Conservation (phyloP, 2,888 invertebrate genomes). For the Aproaerema taeniolella region DNA sequence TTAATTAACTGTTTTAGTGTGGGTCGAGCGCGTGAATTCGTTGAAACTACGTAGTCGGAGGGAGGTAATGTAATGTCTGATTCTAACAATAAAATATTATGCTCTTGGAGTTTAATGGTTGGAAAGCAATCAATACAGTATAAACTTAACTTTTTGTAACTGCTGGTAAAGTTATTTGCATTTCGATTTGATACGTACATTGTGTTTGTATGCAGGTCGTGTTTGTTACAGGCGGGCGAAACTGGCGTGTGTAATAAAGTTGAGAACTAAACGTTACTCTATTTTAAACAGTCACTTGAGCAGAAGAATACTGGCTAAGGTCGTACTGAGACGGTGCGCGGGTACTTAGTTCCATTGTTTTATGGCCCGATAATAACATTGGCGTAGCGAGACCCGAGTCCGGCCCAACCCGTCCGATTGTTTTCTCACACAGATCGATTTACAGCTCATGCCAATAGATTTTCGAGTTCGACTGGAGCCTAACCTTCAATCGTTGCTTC, state of each 20-base stretch:
- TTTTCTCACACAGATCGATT: conserved; percentile 55
- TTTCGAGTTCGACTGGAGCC: conserved; percentile 25
- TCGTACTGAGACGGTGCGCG: conserved; percentile 15
- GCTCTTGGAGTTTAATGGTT: conserved; percentile 24
- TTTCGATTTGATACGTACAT: too few species aligned
- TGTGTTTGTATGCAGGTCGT: too few species aligned
- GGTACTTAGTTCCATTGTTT: conserved; percentile 47
- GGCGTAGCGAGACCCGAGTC: conserved; percentile 35
- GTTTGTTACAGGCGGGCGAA: too few species aligned
- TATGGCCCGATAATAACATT: conserved; percentile 51
- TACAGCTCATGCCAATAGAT: conserved; percentile 39
- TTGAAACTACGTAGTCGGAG: conserved; percentile 47
- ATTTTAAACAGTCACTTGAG: conserved; percentile 9
- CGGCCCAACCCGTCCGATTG: conserved; percentile 36
- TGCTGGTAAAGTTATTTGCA: neutral
- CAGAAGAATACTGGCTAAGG: neutral
- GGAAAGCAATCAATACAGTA: conserved; percentile 18
- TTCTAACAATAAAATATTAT: conserved; percentile 45
- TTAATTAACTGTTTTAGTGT: conserved; percentile 63
- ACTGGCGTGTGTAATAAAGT: too few species aligned
- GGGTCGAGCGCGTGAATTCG: conserved; percentile 51
- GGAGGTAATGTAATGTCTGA: conserved; percentile 35
- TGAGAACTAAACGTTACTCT: conserved; percentile 8
- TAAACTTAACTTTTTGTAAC: neutral
- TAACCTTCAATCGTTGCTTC: conserved; percentile 25